Evolutionary conservation across 2,797 vertebrate genomes (phyloP).

Genomic region (Schizopygopsis pylzovi): DNA sequence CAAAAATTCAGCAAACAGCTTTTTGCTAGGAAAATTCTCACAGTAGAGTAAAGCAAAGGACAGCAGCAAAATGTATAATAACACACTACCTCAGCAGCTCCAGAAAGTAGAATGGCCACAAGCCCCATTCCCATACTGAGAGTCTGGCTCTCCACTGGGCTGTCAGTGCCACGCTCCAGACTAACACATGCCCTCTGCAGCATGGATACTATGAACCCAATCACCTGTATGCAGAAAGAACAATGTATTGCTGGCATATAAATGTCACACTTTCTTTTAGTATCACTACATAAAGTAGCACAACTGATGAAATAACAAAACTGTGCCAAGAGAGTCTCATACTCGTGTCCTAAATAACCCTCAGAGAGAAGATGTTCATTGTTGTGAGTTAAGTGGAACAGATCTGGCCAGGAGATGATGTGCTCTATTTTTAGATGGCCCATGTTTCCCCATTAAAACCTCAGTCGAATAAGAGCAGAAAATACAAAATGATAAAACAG

Average conservation of each 20-base stretch:
- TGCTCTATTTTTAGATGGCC: slow-evolving; percentile 59
- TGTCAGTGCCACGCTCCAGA: slow-evolving; percentile 65
- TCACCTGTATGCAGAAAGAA: slow-evolving; percentile 75
- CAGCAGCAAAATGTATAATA: neutral
- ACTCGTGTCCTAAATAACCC: neutral
- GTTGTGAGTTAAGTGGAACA: slow-evolving; percentile 14
- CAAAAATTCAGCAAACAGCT: neutral
- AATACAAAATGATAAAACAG: slow-evolving; percentile 9
- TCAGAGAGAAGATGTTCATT: slow-evolving; percentile 2
- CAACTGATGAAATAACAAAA: neutral
- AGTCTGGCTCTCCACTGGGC: slow-evolving; percentile 82
- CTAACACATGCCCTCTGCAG: slow-evolving; percentile 83
- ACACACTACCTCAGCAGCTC: slow-evolving; percentile 82
- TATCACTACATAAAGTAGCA: slow-evolving; percentile 3
- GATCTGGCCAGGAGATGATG: slow-evolving; percentile 32
- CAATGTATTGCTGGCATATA: neutral
- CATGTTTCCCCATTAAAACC: slow-evolving; percentile 56
- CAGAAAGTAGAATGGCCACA: slow-evolving; percentile 86
- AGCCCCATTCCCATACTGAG: slow-evolving; percentile 92
- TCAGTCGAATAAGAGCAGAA: slow-evolving; percentile 43
- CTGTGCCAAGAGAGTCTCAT: neutral
- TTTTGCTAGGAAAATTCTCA: neutral
- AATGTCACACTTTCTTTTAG: neutral
- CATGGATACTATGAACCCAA: slow-evolving; percentile 84
- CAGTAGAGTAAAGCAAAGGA: neutral